phyloP scores from a whole-genome alignment of 1,140 invertebrate genomes.

The Amphibalanus amphitrite region DNA sequence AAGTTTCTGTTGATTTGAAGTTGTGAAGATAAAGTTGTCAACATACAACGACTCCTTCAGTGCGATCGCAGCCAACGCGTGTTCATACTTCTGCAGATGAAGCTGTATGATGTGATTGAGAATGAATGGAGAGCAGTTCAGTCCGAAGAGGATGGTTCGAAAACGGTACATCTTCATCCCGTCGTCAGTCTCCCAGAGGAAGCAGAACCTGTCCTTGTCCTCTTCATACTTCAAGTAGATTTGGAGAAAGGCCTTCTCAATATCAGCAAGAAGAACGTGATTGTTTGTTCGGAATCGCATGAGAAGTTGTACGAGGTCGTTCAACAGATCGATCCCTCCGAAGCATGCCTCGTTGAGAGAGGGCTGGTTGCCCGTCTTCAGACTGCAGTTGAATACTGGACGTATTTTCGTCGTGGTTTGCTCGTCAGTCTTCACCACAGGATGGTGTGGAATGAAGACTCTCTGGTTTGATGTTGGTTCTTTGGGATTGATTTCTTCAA shows the following conservation, averaged over 20 bases:
- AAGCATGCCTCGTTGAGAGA: slow-evolving; percentile 10
- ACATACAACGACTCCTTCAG: not conserved
- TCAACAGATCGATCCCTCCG: slow-evolving; percentile 9
- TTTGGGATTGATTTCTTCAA: not conserved
- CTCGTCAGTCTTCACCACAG: not conserved
- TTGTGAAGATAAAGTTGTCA: not conserved
- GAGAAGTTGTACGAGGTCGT: slow-evolving; percentile 5
- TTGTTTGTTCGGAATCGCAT: slow-evolving; percentile 6
- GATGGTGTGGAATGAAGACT: not conserved
- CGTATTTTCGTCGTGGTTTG: slow-evolving; percentile 3
- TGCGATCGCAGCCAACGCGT: no score
- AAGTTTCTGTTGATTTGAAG: not conserved
- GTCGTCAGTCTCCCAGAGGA: slow-evolving; percentile 9
- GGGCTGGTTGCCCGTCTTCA: slow-evolving; percentile 6
- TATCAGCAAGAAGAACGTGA: slow-evolving; percentile 9
- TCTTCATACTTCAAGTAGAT: slow-evolving; percentile 4
- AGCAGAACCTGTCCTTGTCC: slow-evolving; percentile 8
- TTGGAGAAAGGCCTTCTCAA: slow-evolving; percentile 11
- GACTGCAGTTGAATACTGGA: slow-evolving; percentile 13
- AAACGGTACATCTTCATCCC: slow-evolving; percentile 4
- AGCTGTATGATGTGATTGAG: not conserved
- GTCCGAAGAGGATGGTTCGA: slow-evolving; percentile 9
- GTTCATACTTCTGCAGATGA: no score
- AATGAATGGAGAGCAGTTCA: slow-evolving; percentile 8
- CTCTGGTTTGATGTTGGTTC: not conserved